Conservation (phyloP, 2,888 invertebrate genomes). For the Pegoplata infirma region DNA sequence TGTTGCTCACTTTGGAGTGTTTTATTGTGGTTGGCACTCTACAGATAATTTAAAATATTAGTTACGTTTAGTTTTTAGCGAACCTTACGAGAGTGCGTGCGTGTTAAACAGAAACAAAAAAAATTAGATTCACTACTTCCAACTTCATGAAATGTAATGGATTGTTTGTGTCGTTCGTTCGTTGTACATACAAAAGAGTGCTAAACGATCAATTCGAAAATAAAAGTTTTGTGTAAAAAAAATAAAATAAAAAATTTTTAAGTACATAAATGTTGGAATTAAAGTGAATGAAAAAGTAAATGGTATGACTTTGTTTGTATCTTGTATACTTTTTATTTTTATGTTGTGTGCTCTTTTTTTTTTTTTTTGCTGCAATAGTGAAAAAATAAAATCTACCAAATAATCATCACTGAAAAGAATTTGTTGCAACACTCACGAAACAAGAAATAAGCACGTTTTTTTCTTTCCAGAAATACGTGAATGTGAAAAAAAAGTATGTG, state of each 20-base stretch:
- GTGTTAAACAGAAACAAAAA: too few relatives aligned
- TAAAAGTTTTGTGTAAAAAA: not conserved
- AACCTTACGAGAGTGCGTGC: constrained; percentile 59
- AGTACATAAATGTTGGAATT: constrained; percentile 18
- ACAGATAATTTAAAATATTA: constrained; percentile 51
- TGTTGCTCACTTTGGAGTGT: constrained; percentile 4
- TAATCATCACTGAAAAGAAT: not conserved
- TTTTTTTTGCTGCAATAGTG: not conserved
- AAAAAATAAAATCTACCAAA: not conserved
- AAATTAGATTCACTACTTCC: too few relatives aligned
- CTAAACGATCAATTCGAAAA: constrained; percentile 22
- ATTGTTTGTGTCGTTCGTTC: too few relatives aligned
- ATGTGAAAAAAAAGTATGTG: constrained; percentile 33
- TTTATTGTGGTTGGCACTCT: constrained; percentile 31
- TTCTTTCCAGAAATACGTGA: constrained; percentile 7
- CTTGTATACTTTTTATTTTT: too few relatives aligned
- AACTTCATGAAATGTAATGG: not conserved
- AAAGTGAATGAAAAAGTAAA: not conserved
- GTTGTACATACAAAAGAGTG: not conserved
- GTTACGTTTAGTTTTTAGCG: constrained; percentile 59
- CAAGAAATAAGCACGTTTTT: constrained; percentile 43
- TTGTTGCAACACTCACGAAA: constrained; percentile 31
- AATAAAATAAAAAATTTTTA: too few relatives aligned
- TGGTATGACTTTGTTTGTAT: not conserved
- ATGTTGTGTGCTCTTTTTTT: not conserved